Evolutionary conservation across 2,797 vertebrate genomes (phyloP).

Genomic region (Rhinogobio ventralis): DNA sequence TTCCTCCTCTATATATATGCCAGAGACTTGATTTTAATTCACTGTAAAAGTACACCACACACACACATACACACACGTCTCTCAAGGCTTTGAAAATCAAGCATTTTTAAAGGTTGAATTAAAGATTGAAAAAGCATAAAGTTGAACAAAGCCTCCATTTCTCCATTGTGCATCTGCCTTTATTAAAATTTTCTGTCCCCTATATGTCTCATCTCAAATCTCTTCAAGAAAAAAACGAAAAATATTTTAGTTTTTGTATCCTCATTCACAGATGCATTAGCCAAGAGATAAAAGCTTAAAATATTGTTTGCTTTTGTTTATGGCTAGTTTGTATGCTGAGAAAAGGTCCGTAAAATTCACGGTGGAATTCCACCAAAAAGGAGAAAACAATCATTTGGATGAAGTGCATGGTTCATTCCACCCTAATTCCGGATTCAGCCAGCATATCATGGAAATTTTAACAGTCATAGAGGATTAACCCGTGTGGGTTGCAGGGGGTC

Average conservation of each 20-base stretch:
- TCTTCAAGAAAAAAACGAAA: constrained; percentile 49
- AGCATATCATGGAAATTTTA: constrained; percentile 90
- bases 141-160: constrained; percentile 38
- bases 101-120: constrained; percentile 58
- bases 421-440: constrained; percentile 83
- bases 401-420: constrained; percentile 76
- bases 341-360: constrained; percentile 67
- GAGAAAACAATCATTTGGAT: constrained; percentile 71
- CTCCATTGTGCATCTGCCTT: constrained; percentile 47
- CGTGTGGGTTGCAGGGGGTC: constrained; percentile 74
- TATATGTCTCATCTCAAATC: constrained; percentile 34
- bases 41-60: constrained; percentile 50
- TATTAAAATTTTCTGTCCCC: constrained; percentile 20
- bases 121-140: constrained; percentile 44
- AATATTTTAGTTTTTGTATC: constrained; percentile 20
- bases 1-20: constrained; percentile 68
- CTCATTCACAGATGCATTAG: constrained; percentile 58
- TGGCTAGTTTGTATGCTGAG: constrained; percentile 68
- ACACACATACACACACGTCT: constrained; percentile 54
- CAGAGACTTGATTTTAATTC: constrained; percentile 57
- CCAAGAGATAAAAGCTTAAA: constrained; percentile 64
- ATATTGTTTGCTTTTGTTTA: constrained; percentile 64
- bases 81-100: constrained; percentile 54
- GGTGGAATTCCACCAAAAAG: constrained; percentile 63
- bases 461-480: constrained; percentile 97